A percentile compares a stretch with the other conserved stretches of the same genome.
Evolutionary conservation across 2,888 invertebrate genomes (phyloP).

Genomic region (Tanypteryx hageni): DNA sequence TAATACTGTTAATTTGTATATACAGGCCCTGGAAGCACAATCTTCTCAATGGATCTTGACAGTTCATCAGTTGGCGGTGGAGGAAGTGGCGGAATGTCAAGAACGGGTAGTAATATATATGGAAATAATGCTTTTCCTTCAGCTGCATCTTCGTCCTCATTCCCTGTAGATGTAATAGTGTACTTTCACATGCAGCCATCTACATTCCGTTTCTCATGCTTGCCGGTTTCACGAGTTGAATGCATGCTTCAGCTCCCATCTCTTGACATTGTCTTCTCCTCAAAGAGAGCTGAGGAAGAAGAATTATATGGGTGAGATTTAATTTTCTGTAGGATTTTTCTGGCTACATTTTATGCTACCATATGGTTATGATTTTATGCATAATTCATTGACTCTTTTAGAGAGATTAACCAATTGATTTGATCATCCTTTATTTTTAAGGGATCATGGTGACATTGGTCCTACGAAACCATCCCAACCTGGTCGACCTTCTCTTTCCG

Average conservation of each 20-base stretch:
- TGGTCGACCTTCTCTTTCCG: conserved; percentile 28
- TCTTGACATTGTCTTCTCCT: conserved; percentile 98
- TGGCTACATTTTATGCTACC: no score
- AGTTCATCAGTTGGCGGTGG: conserved; percentile 55
- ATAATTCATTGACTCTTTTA: neutral
- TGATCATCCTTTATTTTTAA: neutral
- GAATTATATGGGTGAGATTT: conserved; percentile 66
- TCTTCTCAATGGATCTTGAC: conserved; percentile 70
- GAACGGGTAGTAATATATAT: conserved; percentile 40
- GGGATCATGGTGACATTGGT: conserved; percentile 55
- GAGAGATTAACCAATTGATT: neutral
- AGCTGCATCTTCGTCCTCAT: conserved; percentile 85
- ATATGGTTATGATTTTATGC: neutral
- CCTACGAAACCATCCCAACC: conserved; percentile 33
- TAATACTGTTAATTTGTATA: neutral
- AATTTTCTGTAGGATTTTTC: neutral
- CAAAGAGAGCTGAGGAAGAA: conserved; percentile 90
- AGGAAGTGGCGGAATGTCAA: conserved; percentile 15
- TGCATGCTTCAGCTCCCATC: conserved; percentile 97
- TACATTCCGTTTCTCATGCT: conserved; percentile 95
- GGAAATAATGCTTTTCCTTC: conserved; percentile 47
- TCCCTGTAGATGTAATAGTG: conserved; percentile 98
- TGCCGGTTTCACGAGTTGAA: conserved; percentile 96
- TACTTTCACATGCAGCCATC: conserved; percentile 99
- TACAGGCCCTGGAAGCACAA: conserved; percentile 68